Conservation (phyloP, 2,113 vertebrate genomes). For the Aleadryas rufinucha region DNA sequence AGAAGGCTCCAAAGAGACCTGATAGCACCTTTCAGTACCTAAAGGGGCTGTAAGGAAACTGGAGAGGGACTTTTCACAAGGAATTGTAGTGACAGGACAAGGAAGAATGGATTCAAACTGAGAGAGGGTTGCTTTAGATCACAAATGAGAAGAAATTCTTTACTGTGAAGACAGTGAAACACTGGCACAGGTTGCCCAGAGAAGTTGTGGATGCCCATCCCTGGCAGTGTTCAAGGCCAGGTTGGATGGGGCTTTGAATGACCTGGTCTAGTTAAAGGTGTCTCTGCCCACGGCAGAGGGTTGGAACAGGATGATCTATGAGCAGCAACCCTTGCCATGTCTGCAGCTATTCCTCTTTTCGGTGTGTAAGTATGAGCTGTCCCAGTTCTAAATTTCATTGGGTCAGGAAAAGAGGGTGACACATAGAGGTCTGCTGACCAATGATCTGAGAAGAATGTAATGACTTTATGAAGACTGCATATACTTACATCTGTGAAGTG, state of each 20-base stretch:
- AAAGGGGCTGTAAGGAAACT: background rate
- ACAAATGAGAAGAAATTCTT: background rate
- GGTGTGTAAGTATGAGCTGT: background rate
- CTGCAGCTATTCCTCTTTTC: background rate
- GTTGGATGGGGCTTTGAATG: background rate
- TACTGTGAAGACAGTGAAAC: background rate
- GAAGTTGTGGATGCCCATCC: background rate
- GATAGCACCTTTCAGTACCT: background rate
- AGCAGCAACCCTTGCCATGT: background rate
- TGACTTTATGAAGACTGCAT: background rate
- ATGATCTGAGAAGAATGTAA: background rate
- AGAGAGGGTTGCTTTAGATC: background rate
- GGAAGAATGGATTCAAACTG: background rate
- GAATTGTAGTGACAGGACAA: background rate
- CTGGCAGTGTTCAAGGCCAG: too few species aligned
- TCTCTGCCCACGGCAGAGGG: background rate
- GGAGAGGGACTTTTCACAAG: background rate
- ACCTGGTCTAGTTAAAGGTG: background rate
- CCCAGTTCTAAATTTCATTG: background rate
- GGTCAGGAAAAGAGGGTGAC: background rate
- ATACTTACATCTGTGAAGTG: background rate
- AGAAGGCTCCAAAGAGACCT: background rate
- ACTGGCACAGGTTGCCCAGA: background rate
- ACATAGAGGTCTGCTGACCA: background rate
- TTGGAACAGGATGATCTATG: background rate